Evolutionary conservation across 1,140 invertebrate species (phyloP).

Genomic region (Ceratina calcarata): DNA sequence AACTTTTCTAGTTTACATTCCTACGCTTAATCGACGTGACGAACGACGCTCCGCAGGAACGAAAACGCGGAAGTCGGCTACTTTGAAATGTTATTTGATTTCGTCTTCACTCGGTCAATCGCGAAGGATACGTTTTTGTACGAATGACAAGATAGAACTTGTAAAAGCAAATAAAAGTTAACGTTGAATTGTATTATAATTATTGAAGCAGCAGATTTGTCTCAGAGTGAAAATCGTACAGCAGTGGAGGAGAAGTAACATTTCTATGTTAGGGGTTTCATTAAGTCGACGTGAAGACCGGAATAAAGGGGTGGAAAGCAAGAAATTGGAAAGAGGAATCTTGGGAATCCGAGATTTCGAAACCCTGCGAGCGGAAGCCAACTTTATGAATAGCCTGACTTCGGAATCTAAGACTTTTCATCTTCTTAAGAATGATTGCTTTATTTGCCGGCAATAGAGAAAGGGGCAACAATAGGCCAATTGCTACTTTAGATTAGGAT

Average conservation of each 20-base stretch:
- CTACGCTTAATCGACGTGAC: not conserved
- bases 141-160: slow-evolving; percentile 10
- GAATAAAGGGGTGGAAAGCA: slow-evolving; percentile 24
- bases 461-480: slow-evolving; percentile 4
- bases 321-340: slow-evolving; percentile 22
- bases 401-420: slow-evolving; percentile 19
- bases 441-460: slow-evolving; percentile 17
- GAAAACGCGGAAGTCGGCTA: too few relatives aligned
- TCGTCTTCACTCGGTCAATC: too few relatives aligned
- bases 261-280: slow-evolving; percentile 47
- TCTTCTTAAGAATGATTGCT: slow-evolving; percentile 38
- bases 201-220: slow-evolving; percentile 22
- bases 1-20: not conserved
- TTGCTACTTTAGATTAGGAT: slow-evolving; percentile 4
- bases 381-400: slow-evolving; percentile 33
- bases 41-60: too few relatives aligned
- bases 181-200: slow-evolving; percentile 54
- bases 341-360: slow-evolving; percentile 39
- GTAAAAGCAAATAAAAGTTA: too few relatives aligned
- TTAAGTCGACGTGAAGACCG: slow-evolving; percentile 26
- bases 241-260: not conserved
- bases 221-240: not conserved
- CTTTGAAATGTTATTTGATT: too few relatives aligned
- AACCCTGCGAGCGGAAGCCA: slow-evolving; percentile 33
- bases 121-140: not conserved